Percentiles rank a stretch among this genome's conserved stretches.
phyloP scores from a whole-genome alignment of 2,888 invertebrate genomes.

The Epistrophe eligans region DNA sequence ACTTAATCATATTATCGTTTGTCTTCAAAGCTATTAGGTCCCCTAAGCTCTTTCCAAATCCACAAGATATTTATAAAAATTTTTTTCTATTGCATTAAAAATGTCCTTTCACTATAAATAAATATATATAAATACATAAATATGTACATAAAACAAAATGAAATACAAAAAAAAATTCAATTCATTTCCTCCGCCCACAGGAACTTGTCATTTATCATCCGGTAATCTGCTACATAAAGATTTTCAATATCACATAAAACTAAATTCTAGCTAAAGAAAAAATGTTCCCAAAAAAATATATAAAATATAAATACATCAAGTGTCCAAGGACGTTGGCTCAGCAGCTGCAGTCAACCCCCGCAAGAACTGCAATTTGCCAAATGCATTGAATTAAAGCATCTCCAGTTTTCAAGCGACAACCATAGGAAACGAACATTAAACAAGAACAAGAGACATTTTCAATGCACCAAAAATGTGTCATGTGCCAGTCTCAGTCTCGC shows the following conservation, averaged over 20 bases:
- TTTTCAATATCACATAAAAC: constrained; percentile 43
- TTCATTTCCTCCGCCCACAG: constrained; percentile 13
- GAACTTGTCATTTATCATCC: constrained; percentile 50
- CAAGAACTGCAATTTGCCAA: constrained; percentile 64
- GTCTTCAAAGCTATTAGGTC: constrained; percentile 26
- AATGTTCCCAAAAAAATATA: constrained; percentile 5
- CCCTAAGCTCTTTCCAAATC: constrained; percentile 13
- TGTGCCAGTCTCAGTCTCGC: constrained; percentile 24
- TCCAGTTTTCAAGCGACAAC: constrained; percentile 12
- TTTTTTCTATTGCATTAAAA: constrained; percentile 10
- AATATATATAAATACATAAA: too few relatives aligned
- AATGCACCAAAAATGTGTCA: constrained; percentile 62
- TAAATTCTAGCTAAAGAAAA: background rate
- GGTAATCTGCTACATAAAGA: constrained; percentile 48
- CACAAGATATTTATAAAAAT: constrained; percentile 18
- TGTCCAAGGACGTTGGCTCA: constrained; percentile 42
- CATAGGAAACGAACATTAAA: constrained; percentile 7
- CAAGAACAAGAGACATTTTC: constrained; percentile 40
- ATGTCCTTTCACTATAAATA: constrained; percentile 19
- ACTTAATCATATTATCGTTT: constrained; percentile 41
- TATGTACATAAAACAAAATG: constrained; percentile 13
- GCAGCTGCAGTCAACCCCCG: constrained; percentile 41
- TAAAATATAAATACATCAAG: constrained; percentile 47
- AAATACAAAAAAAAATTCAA: constrained; percentile 29
- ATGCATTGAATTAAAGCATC: constrained; percentile 60